Conservation (phyloP, 2,888 invertebrate species). For the Meiosimyza decipiens region DNA sequence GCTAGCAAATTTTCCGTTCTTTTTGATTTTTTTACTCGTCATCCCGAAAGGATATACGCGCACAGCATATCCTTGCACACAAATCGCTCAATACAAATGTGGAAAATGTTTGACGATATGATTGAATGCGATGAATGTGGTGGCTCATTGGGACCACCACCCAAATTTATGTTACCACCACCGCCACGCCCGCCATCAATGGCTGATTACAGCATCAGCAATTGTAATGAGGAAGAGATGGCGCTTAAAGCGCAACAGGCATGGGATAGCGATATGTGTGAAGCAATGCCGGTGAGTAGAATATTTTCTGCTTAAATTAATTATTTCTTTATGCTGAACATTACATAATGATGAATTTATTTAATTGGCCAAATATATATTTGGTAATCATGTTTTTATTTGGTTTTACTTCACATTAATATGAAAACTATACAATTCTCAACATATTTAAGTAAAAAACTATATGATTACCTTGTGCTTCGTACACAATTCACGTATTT, state of each 20-base stretch:
- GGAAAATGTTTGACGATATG: conserved; percentile 66
- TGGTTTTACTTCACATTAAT: too few species aligned
- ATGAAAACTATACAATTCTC: too few species aligned
- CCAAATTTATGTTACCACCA: conserved; percentile 66
- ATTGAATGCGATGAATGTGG: conserved; percentile 66
- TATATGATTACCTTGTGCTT: too few species aligned
- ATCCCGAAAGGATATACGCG: neutral
- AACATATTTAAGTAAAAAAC: too few species aligned
- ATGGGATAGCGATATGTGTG: conserved; percentile 66
- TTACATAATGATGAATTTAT: too few species aligned
- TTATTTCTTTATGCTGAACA: too few species aligned
- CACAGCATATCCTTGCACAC: conserved; percentile 23
- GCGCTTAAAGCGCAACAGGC: conserved; percentile 56
- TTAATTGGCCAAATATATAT: too few species aligned
- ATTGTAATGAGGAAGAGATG: conserved; percentile 62
- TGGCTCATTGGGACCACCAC: conserved; percentile 63
- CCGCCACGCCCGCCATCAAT: conserved; percentile 63
- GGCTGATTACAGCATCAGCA: conserved; percentile 54
- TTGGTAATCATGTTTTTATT: too few species aligned
- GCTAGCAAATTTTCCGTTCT: neutral
- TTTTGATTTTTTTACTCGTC: conserved; percentile 5
- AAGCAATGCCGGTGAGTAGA: conserved; percentile 66
- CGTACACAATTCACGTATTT: too few species aligned
- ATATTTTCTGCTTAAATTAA: too few species aligned
- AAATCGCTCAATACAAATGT: conserved; percentile 56